These are phyloP conservation scores for Sarcophaga caerulescens DNA, from an alignment of 2,888 invertebrate species.

Conservation along the genomic window DNA sequence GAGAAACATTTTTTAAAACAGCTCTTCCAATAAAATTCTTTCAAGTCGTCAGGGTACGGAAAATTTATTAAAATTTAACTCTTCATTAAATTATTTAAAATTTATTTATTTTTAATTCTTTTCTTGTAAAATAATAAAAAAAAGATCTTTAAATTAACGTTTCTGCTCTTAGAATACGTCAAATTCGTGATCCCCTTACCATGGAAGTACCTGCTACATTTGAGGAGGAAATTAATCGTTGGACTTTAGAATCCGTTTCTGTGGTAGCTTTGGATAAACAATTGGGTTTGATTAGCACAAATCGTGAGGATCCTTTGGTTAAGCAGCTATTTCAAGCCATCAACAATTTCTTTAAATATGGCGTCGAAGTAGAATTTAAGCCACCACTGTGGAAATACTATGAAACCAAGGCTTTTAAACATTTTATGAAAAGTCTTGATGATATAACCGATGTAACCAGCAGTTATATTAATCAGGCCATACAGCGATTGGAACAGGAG, in stretches of 20 bases:
- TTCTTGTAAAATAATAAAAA: neutral
- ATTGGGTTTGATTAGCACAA: slow-evolving; percentile 73
- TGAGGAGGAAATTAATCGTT: slow-evolving; percentile 82
- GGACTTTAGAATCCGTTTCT: slow-evolving; percentile 83
- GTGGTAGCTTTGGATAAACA: slow-evolving; percentile 80
- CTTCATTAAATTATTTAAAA: no score
- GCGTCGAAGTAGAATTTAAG: slow-evolving; percentile 71
- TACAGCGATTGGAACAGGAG: slow-evolving; percentile 71
- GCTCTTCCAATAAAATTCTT: no score
- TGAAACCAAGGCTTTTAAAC: slow-evolving; percentile 71
- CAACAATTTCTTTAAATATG: slow-evolving; percentile 59
- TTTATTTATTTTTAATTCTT: neutral
- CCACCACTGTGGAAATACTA: slow-evolving; percentile 73
- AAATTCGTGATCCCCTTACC: slow-evolving; percentile 74
- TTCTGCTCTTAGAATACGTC: slow-evolving; percentile 74
- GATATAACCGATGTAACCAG: slow-evolving; percentile 71
- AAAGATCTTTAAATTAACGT: neutral
- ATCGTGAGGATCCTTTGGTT: slow-evolving; percentile 67
- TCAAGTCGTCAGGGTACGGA: no score
- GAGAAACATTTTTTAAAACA: no score
- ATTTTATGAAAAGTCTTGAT: slow-evolving; percentile 73
- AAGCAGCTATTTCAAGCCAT: slow-evolving; percentile 70
- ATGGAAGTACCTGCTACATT: slow-evolving; percentile 81
- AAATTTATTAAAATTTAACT: no score
- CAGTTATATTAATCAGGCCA: slow-evolving; percentile 78